Evolutionary conservation across 2,797 vertebrate species (phyloP).

Genomic region (Australoheros facetus): DNA sequence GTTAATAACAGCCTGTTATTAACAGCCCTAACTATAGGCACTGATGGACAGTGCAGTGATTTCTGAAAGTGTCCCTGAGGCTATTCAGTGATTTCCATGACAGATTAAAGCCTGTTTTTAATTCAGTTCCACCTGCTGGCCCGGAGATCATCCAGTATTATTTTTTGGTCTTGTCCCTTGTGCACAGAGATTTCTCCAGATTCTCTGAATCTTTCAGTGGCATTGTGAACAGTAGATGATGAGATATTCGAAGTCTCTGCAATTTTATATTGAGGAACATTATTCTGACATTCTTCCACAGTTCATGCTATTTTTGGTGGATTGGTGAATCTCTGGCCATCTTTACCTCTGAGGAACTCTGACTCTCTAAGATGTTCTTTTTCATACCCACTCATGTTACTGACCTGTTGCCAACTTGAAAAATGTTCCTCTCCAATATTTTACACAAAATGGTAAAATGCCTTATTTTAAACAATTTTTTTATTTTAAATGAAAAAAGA

Average conservation of each 20-base stretch:
- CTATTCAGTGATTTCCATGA: background rate
- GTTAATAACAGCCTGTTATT: background rate
- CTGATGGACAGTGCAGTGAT: background rate
- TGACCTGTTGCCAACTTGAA: too few relatives aligned
- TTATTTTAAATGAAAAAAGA: too few relatives aligned
- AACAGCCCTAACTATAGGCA: background rate
- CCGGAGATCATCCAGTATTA: too few relatives aligned
- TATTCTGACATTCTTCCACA: background rate
- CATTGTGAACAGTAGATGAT: too few relatives aligned
- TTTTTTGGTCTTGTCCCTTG: background rate
- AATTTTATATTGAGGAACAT: background rate
- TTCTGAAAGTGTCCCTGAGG: background rate
- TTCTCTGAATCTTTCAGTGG: too few relatives aligned
- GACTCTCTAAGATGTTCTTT: too few relatives aligned
- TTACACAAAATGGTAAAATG: too few relatives aligned
- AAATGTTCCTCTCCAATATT: too few relatives aligned
- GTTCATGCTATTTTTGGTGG: background rate
- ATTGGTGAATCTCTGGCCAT: background rate
- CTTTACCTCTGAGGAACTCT: too few relatives aligned
- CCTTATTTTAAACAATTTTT: too few relatives aligned
- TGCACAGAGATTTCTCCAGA: background rate
- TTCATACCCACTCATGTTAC: too few relatives aligned
- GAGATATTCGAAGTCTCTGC: too few relatives aligned
- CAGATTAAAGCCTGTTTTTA: background rate
- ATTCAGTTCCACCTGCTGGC: accelerated